Percentiles rank a stretch among this genome's conserved stretches.
Conservation (phyloP, 2,113 vertebrate genomes). For the Cebidichthys violaceus region DNA sequence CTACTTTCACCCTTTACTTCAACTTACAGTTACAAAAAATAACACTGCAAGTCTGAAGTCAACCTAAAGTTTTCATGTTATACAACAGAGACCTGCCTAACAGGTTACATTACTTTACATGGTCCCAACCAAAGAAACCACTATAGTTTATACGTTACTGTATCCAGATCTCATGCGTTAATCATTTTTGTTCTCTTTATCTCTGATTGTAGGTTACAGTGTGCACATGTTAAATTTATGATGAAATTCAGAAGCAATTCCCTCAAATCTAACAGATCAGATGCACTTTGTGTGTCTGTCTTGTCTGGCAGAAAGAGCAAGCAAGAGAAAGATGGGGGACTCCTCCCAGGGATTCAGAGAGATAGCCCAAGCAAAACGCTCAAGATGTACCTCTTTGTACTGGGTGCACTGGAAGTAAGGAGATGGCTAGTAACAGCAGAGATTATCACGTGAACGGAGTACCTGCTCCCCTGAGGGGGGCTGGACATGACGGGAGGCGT, state of each 20-base stretch:
- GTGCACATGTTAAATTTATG: not conserved
- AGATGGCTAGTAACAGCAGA: not conserved
- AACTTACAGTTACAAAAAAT: not conserved
- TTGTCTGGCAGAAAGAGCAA: not conserved
- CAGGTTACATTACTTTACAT: not conserved
- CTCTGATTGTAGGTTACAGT: not conserved
- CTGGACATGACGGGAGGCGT: constrained; percentile 40
- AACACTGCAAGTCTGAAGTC: not conserved
- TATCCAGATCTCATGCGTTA: not conserved
- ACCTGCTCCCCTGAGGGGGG: constrained; percentile 46
- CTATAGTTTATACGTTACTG: not conserved
- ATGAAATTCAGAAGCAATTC: constrained; percentile 9
- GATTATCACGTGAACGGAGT: not conserved
- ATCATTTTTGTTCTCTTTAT: not conserved
- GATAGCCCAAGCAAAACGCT: not conserved
- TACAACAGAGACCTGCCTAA: constrained; percentile 2
- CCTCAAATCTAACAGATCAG: not conserved
- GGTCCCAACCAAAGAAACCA: not conserved
- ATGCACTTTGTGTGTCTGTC: not conserved
- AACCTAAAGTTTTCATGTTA: not conserved
- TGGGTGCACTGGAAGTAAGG: not conserved
- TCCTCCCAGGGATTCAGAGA: not conserved
- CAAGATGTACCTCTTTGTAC: not conserved
- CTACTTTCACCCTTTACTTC: constrained; percentile 8
- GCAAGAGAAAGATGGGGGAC: not conserved